Evolutionary conservation across 1,140 invertebrate species (phyloP), one percentile per base, ranked within the genome.

Genomic region (Oryctes rhinoceros): DNA sequence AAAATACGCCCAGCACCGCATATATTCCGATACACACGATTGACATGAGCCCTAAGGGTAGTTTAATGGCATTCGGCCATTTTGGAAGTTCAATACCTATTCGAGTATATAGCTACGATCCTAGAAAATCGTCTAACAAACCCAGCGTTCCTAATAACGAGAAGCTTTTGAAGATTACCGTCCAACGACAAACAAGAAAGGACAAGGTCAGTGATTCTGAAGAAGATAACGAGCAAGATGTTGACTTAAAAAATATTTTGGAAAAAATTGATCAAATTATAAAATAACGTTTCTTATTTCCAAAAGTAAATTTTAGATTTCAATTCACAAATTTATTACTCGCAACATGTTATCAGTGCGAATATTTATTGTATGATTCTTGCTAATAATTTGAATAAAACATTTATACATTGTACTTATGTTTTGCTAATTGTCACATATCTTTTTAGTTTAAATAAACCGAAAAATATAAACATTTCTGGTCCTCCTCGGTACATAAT

Each of bases 1-100:
- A 71, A 1, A 76, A 78, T 35, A 53, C 48, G 44, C 77, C 39
- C 11, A 47, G 24, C 11, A 47, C 47, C 6, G 75, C 79, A 78
- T 67, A 48, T 44, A 71, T 82, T 71, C 81, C 81, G 15, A 78
- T 84, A 62, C 84, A 85, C 65, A 80, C 81, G 67, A 79, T 84
- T 4, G 78, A 84, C 44, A 83, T 83, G 80, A 81, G 83, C 79
- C 81, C 84, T 24, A 53, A 80, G n/a, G 53, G 81, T 11, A 83
- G 83, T 79, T 80, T 83, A 18, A 24, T 85, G 24, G 83, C 81
- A 15, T 44, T 81, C 15, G 77, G 81, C 49, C 81, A 82, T 82
- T 85, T 81, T 79, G 82, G 82, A 48, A 49, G 74, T 11, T 80
- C 80, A 53, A 48, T 82, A 11, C 81, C 84, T 11, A 80, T 85